Percentiles rank a stretch among this genome's conserved stretches.
Evolutionary conservation across 2,888 invertebrate genomes (phyloP).

Genomic region (Dendrolimus houi): DNA sequence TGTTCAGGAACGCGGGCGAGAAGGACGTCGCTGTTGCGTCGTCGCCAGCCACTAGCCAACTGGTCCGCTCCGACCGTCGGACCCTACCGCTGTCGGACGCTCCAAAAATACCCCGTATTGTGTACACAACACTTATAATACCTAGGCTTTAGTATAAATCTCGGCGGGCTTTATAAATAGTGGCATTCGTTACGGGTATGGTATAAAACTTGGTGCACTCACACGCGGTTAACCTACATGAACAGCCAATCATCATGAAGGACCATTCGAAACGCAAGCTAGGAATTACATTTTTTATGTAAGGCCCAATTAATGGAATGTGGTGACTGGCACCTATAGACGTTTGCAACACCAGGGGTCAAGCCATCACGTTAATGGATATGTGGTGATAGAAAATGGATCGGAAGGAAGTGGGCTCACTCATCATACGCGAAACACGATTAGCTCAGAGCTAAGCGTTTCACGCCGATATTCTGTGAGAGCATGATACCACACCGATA

Average conservation of each 20-base stretch:
- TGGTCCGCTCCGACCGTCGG: slow-evolving; percentile 25
- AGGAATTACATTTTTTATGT: too few species aligned
- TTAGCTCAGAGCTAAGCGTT: too few species aligned
- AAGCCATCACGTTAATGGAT: too few species aligned
- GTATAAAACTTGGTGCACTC: slow-evolving; percentile 19
- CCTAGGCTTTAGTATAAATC: slow-evolving; percentile 60
- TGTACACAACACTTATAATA: slow-evolving; percentile 69
- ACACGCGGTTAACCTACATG: slow-evolving; percentile 30
- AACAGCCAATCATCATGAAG: slow-evolving; percentile 11
- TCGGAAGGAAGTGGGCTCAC: too few species aligned
- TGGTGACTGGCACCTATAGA: too few species aligned
- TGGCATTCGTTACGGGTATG: slow-evolving; percentile 22
- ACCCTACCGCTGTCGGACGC: slow-evolving; percentile 39
- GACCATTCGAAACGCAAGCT: background rate
- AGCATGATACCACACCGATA: too few species aligned
- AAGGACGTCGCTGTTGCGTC: slow-evolving; percentile 23
- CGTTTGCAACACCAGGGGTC: too few species aligned
- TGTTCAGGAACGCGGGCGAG: slow-evolving; percentile 22
- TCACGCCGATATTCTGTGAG: too few species aligned
- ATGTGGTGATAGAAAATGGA: too few species aligned
- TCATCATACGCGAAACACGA: too few species aligned
- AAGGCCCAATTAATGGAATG: too few species aligned
- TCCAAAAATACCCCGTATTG: slow-evolving; percentile 68
- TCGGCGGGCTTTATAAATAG: slow-evolving; percentile 53
- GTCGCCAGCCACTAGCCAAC: slow-evolving; percentile 49